These are phyloP conservation scores for Sepiola atlantica DNA, from an alignment of 2,888 invertebrate species.

Conservation along the genomic window DNA sequence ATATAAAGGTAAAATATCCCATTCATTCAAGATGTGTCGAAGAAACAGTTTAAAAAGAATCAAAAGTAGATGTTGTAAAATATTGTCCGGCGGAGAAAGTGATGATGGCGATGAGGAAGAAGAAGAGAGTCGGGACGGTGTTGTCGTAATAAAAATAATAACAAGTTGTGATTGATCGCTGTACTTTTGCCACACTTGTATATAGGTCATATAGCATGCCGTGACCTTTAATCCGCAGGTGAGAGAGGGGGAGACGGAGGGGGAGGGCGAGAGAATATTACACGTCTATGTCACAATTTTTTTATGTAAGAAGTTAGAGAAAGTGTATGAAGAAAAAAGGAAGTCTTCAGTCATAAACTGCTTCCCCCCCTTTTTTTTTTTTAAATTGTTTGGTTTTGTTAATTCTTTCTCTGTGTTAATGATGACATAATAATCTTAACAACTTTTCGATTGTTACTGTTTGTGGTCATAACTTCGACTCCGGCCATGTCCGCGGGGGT, in stretches of 20 bases:
- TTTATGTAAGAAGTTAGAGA: constrained; percentile 12
- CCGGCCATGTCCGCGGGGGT: neutral
- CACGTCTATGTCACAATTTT: neutral
- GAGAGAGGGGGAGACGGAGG: too few relatives aligned
- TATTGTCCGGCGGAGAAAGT: neutral
- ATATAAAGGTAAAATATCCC: constrained; percentile 44
- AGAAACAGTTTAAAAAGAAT: constrained; percentile 16
- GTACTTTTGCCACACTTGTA: constrained; percentile 12
- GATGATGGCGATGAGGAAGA: neutral
- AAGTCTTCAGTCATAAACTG: neutral
- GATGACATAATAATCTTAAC: neutral
- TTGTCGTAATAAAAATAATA: neutral
- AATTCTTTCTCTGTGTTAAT: neutral
- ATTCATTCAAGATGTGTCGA: constrained; percentile 38
- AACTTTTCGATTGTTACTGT: neutral
- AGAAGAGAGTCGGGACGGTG: neutral
- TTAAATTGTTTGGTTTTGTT: too few relatives aligned
- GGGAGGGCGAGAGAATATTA: neutral
- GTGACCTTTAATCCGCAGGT: constrained; percentile 20
- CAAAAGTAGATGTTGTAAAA: neutral
- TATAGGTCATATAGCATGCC: constrained; percentile 32
- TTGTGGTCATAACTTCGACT: neutral
- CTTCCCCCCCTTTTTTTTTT: neutral
- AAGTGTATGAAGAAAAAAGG: neutral
- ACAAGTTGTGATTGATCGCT: neutral